Evolutionary conservation across 2,888 invertebrate genomes (phyloP).

Genomic region (Malacosoma neustria): DNA sequence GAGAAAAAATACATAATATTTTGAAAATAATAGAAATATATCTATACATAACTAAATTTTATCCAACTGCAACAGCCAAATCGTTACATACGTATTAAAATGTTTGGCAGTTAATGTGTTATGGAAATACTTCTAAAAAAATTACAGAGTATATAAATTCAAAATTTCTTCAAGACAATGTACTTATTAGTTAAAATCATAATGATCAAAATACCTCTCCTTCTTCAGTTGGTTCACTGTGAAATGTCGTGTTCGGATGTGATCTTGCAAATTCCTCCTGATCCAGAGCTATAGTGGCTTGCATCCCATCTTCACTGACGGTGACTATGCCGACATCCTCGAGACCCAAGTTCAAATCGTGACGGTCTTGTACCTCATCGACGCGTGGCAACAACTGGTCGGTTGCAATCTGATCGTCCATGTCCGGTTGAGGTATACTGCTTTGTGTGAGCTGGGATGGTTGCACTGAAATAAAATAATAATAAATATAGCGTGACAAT

Average conservation of each 20-base stretch:
- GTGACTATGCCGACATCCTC: slow-evolving; percentile 62
- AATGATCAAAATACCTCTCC: no score
- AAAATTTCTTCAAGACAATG: no score
- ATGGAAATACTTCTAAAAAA: no score
- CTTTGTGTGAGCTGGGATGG: slow-evolving; percentile 36
- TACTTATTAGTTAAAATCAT: no score
- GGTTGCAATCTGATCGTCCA: slow-evolving; percentile 62
- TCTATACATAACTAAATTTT: no score
- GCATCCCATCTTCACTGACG: slow-evolving; percentile 52
- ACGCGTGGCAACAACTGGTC: slow-evolving; percentile 39
- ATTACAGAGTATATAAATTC: no score
- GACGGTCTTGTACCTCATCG: slow-evolving; percentile 25
- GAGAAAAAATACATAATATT: no score
- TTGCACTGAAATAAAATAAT: slow-evolving; percentile 34
- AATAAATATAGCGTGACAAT: no score
- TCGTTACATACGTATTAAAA: no score
- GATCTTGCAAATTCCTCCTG: slow-evolving; percentile 67
- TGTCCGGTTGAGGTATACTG: slow-evolving; percentile 46
- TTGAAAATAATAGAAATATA: no score
- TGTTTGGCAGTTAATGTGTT: no score
- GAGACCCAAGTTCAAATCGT: slow-evolving; percentile 40
- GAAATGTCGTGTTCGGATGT: slow-evolving; percentile 68
- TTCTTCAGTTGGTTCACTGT: slow-evolving; percentile 58
- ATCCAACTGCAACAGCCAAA: no score
- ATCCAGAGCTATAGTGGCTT: slow-evolving; percentile 47